Conservation (phyloP, 2,113 vertebrate genomes). For the Pelusios castaneus region DNA sequence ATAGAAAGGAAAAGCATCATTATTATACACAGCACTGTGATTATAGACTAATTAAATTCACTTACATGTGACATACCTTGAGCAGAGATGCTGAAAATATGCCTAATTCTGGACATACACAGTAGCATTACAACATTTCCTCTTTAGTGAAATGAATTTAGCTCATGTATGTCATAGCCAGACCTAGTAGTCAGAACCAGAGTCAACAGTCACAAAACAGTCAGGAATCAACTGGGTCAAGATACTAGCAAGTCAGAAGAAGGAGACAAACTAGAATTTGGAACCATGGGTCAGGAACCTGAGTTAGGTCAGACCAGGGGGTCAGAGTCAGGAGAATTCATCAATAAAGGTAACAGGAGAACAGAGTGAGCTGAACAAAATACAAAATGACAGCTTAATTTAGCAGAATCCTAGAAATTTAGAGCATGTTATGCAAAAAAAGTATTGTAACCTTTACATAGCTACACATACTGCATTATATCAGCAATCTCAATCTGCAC, state of each 20-base stretch:
- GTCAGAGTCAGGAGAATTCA: not conserved
- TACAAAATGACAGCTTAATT: not conserved
- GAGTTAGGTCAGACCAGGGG: not conserved
- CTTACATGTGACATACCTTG: not conserved
- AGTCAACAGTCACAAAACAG: not conserved
- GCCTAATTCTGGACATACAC: not conserved
- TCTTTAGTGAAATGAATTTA: not conserved
- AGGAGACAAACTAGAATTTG: not conserved
- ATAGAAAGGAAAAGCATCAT: not conserved
- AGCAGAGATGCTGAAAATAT: not conserved
- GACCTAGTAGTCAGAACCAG: not conserved
- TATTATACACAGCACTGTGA: not conserved
- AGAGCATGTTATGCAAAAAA: not conserved
- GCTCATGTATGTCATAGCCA: not conserved
- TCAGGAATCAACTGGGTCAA: not conserved
- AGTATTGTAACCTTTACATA: not conserved
- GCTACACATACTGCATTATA: not conserved
- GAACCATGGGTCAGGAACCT: not conserved
- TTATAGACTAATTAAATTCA: not conserved
- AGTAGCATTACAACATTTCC: not conserved
- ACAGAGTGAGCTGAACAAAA: not conserved
- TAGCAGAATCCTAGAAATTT: not conserved
- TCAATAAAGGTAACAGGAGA: not conserved
- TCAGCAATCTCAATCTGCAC: not conserved
- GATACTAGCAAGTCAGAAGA: not conserved